Percentiles rank a stretch among this genome's conserved stretches.
These are phyloP conservation scores for Phyllotreta cruciferae DNA, from an alignment of 2,888 invertebrate species.

Conservation along the genomic window DNA sequence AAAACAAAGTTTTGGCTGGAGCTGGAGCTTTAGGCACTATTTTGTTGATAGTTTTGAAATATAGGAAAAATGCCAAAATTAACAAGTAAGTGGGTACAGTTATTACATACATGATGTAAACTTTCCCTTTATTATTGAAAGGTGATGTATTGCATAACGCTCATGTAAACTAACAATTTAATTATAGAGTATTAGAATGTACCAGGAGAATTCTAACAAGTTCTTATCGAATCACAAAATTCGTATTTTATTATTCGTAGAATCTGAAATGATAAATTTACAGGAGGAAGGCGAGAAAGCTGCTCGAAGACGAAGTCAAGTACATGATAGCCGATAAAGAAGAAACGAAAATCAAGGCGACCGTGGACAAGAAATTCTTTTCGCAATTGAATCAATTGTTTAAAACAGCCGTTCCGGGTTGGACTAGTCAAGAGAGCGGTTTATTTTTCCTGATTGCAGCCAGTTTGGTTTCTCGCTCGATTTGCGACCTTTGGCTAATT, in stretches of 20 bases:
- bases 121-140: too few species aligned
- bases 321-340: constrained; percentile 80
- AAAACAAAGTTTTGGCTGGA: constrained; percentile 70
- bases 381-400: constrained; percentile 72
- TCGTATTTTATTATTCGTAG: too few species aligned
- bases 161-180: too few species aligned
- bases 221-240: too few species aligned
- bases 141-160: too few species aligned
- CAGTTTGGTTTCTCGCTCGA: constrained; percentile 84
- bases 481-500: constrained; percentile 98
- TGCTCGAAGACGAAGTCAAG: constrained; percentile 76
- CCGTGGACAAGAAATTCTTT: constrained; percentile 78
- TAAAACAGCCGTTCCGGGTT: constrained; percentile 80
- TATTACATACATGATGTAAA: constrained; percentile 15
- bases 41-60: constrained; percentile 65
- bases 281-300: constrained; percentile 61
- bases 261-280: too few species aligned
- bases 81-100: constrained; percentile 47
- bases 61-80: constrained; percentile 58
- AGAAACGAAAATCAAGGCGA: constrained; percentile 70
- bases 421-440: constrained; percentile 78
- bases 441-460: constrained; percentile 77
- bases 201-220: too few species aligned
- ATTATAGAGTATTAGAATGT: too few species aligned
- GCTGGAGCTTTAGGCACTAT: constrained; percentile 70